Evolutionary conservation across 2,888 invertebrate genomes (phyloP).

Genomic region (Zhengitettix transpicula): DNA sequence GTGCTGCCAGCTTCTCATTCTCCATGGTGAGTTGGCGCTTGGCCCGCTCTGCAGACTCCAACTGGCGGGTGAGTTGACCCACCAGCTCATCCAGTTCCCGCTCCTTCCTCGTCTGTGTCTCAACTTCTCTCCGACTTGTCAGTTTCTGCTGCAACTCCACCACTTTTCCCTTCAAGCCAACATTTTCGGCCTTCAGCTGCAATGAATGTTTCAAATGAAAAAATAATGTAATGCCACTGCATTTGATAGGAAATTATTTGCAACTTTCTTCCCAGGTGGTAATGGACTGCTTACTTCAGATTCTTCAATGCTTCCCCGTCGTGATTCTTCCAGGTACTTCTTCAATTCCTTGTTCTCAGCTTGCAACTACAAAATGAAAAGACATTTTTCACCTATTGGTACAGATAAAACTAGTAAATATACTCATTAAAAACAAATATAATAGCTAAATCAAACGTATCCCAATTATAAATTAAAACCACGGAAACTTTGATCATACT

Average conservation of each 20-base stretch:
- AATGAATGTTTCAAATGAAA: slow-evolving; percentile 2
- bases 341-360: neutral
- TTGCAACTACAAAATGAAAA: neutral
- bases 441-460: no score
- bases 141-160: slow-evolving; percentile 3
- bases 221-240: neutral
- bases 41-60: slow-evolving; percentile 15
- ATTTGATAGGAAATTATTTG: no score
- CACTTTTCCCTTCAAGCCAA: slow-evolving; percentile 12
- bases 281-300: neutral
- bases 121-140: neutral
- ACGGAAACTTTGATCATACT: no score
- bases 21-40: slow-evolving; percentile 24
- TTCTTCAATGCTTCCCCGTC: neutral
- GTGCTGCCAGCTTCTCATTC: slow-evolving; percentile 29
- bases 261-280: no score
- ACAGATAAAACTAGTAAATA: no score
- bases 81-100: slow-evolving; percentile 13
- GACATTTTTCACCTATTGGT: no score
- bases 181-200: slow-evolving; percentile 20
- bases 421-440: no score
- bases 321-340: neutral
- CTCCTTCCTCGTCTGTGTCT: slow-evolving; percentile 11
- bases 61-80: slow-evolving; percentile 14
- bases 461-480: no score